These are phyloP conservation scores for Rhinogobius similis DNA, from an alignment of 2,113 vertebrate species.

Conservation along the genomic window DNA sequence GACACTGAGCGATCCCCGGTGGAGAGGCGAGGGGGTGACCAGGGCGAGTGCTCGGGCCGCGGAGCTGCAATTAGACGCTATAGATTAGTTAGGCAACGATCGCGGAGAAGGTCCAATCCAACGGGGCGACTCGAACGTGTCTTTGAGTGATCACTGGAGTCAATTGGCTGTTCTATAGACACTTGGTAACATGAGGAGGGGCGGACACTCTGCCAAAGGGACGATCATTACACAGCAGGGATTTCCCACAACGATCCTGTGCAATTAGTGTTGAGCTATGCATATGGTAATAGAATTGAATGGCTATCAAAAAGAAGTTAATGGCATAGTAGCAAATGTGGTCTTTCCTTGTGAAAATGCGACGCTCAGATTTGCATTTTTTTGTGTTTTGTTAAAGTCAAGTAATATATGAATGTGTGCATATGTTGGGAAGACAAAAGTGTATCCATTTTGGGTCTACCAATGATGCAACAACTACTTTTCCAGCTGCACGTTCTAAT, in stretches of 20 bases:
- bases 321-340: neutral
- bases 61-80: slow-evolving; percentile 44
- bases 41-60: neutral
- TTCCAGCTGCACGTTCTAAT: too few species aligned
- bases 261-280: neutral
- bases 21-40: neutral
- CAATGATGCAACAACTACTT: too few species aligned
- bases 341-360: neutral
- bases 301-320: neutral
- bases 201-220: neutral
- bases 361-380: too few species aligned
- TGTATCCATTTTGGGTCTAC: too few species aligned
- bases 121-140: too few species aligned
- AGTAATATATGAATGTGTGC: too few species aligned
- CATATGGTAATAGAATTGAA: neutral
- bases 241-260: neutral
- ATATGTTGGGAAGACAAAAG: too few species aligned
- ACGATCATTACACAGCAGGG: slow-evolving; percentile 23
- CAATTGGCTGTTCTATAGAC: slow-evolving; percentile 33
- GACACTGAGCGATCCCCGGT: slow-evolving; percentile 13
- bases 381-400: too few species aligned
- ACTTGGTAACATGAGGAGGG: slow-evolving; percentile 10
- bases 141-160: slow-evolving; percentile 21
- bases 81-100: slow-evolving; percentile 35
- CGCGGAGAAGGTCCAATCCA: neutral